These are phyloP conservation scores for Charadrius vociferus DNA, from an alignment of 2,113 vertebrate species.

Conservation along the genomic window DNA sequence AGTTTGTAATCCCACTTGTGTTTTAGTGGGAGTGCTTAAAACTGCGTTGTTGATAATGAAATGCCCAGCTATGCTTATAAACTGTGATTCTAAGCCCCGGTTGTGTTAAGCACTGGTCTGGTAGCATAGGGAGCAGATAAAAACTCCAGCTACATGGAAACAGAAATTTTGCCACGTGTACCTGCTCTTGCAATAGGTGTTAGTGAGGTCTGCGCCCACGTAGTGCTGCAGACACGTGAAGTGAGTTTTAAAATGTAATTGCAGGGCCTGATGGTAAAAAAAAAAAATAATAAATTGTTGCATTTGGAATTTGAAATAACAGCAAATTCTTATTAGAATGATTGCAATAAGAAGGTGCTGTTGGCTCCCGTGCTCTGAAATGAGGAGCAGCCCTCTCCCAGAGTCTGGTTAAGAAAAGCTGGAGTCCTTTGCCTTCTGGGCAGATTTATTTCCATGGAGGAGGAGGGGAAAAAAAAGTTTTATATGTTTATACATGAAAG, in stretches of 20 bases:
- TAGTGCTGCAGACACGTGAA: fast-evolving
- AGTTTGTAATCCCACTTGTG: not conserved
- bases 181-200: not conserved
- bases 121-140: not conserved
- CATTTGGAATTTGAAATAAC: not conserved
- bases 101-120: not conserved
- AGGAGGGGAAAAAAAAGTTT: not conserved
- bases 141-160: not conserved
- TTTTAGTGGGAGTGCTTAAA: not conserved
- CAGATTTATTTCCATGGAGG: not conserved
- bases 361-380: not conserved
- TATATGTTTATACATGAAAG: not conserved
- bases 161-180: not conserved
- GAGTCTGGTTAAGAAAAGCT: not conserved
- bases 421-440: not conserved
- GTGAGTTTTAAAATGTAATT: not conserved
- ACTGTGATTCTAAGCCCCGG: not conserved
- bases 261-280: not conserved
- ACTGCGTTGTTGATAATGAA: not conserved
- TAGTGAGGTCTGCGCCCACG: not conserved
- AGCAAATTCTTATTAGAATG: not conserved
- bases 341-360: not conserved
- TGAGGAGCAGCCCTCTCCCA: not conserved
- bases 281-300: not conserved
- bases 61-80: not conserved